Evolutionary conservation across 2,797 vertebrate genomes (phyloP), one percentile per base, ranked within the genome.

Genomic region (Amblyopsis hoosieri): DNA sequence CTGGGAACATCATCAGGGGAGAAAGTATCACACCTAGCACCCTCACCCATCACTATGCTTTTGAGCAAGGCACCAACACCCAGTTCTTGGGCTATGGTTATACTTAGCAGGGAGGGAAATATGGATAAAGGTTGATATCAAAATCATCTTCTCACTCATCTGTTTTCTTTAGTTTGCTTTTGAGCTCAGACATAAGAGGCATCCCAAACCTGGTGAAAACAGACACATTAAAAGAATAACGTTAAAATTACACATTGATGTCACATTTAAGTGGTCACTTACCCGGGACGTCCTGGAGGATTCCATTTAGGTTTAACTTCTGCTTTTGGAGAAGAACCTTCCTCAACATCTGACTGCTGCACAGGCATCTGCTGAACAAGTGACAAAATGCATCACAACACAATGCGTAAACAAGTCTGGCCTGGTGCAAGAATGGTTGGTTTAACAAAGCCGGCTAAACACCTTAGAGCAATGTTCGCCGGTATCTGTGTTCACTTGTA

Each of bases 121-220:
- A 37, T 23, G 33, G 33, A 37, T 37, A 3, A 5, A 6, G 7
- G 6, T 37, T 37, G 33, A 37, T 37, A 8, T 6, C 7, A 37
- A 8, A 5, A 37, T 6, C 5, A 37, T n/a, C 17, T 2, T 54
- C 23, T 91, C 76, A 91, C 4, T 92, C 85, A 63, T 91, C 13
- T 52, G 87, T 77, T 80, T 92, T 94, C 82, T 84, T 92, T 55
- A 94, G 81, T 81, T 91, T 94, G 74, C 42, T 87, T 76, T 89
- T 92, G 64, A 94, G 89, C 72, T 94, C 92, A 45, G 90, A 88
- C 89, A 94, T 89, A 1, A 92, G 66, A 3, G 91, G 93, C 74
- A 86, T 90, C 59, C 88, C 92, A 84, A 92, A 90, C 67, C 93
- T 94, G 71, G 9, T 52, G 37, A 78, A 3, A 72, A 31, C 76